phyloP scores from a whole-genome alignment of 2,888 invertebrate species.

The Cryptocephalus primarius region DNA sequence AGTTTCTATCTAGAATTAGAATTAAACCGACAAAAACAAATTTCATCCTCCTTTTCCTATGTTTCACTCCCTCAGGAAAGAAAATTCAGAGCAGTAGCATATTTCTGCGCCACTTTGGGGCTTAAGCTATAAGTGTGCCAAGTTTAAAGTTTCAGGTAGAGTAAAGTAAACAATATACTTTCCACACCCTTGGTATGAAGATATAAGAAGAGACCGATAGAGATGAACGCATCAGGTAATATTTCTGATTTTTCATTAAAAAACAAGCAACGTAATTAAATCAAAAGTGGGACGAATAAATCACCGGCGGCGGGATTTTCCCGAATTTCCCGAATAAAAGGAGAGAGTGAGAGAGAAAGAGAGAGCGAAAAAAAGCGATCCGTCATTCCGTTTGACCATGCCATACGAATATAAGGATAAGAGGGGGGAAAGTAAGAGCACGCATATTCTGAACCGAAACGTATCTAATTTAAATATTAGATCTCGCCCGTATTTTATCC shows the following conservation, averaged over 20 bases:
- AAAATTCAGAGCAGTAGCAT: too few relatives aligned
- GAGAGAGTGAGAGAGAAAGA: neutral
- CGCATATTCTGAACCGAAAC: conserved; percentile 12
- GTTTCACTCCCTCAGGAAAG: too few relatives aligned
- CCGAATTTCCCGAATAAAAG: conserved; percentile 5
- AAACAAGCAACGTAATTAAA: conserved; percentile 12
- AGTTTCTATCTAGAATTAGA: too few relatives aligned
- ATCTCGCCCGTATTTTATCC: conserved; percentile 37
- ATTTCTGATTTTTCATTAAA: conserved; percentile 5
- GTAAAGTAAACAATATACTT: too few relatives aligned
- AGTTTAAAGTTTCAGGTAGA: too few relatives aligned
- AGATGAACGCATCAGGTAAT: too few relatives aligned
- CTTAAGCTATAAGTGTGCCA: too few relatives aligned
- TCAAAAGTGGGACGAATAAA: conserved; percentile 12
- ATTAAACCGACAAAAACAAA: too few relatives aligned
- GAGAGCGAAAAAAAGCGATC: conserved; percentile 7
- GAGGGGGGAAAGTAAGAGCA: conserved; percentile 12
- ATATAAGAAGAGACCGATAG: too few relatives aligned
- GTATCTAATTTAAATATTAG: conserved; percentile 39
- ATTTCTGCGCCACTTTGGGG: too few relatives aligned
- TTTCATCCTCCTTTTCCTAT: too few relatives aligned
- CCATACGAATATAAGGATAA: conserved; percentile 9
- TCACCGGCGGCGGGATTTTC: conserved; percentile 8
- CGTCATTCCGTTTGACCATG: conserved; percentile 13
- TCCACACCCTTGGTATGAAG: too few relatives aligned